Percentiles rank a stretch among this genome's conserved stretches.
phyloP scores from a whole-genome alignment of 2,113 vertebrate species.

The Panthera leo region DNA sequence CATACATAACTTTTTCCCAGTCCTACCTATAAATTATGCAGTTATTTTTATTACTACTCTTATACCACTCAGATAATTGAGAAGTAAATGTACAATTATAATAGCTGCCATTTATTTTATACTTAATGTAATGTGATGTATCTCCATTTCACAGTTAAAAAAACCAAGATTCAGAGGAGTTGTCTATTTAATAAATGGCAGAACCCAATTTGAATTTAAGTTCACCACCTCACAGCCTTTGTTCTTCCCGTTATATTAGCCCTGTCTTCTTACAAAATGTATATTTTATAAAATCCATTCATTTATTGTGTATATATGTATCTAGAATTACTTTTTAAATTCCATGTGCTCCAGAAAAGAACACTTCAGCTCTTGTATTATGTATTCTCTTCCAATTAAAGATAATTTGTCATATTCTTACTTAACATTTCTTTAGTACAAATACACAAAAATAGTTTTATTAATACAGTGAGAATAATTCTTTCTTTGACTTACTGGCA shows the following conservation, averaged over 20 bases:
- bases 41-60: background rate
- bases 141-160: background rate
- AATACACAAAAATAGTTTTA: background rate
- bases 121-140: background rate
- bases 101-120: background rate
- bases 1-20: background rate
- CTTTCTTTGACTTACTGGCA: background rate
- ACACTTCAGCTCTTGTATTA: background rate
- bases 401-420: background rate
- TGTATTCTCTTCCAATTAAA: background rate
- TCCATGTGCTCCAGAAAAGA: background rate
- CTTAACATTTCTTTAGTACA: constrained; percentile 15
- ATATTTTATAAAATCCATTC: background rate
- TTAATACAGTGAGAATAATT: background rate
- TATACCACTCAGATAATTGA: background rate
- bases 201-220: background rate
- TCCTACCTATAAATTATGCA: constrained; percentile 1
- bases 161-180: background rate
- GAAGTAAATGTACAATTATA: background rate
- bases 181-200: background rate
- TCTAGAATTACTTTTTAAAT: background rate
- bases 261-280: background rate
- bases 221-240: background rate
- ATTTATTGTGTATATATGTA: background rate
- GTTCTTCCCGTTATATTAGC: background rate